Conservation (phyloP, 1,140 invertebrate genomes). For the Drosophila seguyi region DNA sequence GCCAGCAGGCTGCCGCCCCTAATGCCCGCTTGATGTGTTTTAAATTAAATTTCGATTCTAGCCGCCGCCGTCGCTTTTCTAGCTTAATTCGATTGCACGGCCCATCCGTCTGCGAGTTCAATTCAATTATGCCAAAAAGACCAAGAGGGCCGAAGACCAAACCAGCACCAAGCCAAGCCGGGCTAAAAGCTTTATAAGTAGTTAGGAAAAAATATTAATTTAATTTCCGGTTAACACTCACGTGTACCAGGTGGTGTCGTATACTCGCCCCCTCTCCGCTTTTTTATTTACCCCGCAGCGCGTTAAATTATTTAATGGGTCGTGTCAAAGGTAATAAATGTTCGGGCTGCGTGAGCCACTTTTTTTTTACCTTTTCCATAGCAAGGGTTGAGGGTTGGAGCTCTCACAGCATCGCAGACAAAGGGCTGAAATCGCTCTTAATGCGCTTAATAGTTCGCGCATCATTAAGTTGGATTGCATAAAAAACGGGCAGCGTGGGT, state of each 20-base stretch:
- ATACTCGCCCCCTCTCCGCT: neutral
- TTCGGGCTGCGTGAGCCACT: conserved; percentile 30
- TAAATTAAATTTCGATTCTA: conserved; percentile 75
- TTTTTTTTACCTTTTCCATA: conserved; percentile 9
- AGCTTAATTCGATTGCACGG: conserved; percentile 64
- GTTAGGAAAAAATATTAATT: conserved; percentile 67
- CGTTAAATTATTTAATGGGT: conserved; percentile 77
- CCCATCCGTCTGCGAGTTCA: conserved; percentile 46
- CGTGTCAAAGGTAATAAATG: conserved; percentile 79
- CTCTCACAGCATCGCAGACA: neutral
- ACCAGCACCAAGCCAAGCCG: conserved; percentile 3
- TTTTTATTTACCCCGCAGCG: conserved; percentile 40
- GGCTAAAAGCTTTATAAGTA: conserved; percentile 73
- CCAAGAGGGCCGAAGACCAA: neutral
- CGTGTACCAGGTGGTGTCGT: conserved; percentile 57
- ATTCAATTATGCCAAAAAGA: conserved; percentile 56
- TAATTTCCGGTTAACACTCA: conserved; percentile 60
- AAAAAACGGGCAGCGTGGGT: conserved; percentile 5
- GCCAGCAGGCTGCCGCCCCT: conserved; percentile 47
- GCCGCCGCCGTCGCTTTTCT: conserved; percentile 27
- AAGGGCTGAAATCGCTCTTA: conserved; percentile 59
- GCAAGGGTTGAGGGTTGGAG: conserved; percentile 33
- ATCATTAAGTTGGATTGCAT: conserved; percentile 76
- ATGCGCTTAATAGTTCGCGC: conserved; percentile 79
- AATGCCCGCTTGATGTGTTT: conserved; percentile 72